Evolutionary conservation across 1,140 invertebrate species (phyloP).

Genomic region (Drosophila mayri): DNA sequence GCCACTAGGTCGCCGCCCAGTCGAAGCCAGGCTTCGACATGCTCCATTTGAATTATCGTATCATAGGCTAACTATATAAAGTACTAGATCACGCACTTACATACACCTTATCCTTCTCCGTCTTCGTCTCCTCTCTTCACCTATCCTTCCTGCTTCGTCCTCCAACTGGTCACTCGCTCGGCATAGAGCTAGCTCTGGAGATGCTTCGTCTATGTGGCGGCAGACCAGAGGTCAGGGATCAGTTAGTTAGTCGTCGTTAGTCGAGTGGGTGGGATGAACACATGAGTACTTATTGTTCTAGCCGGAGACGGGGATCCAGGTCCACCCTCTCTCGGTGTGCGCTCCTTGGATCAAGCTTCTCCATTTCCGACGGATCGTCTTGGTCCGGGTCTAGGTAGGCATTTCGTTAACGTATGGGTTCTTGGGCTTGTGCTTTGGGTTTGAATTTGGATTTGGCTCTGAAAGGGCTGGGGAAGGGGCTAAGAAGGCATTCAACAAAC

Average conservation of each 20-base stretch:
- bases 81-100: constrained; percentile 46
- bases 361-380: neutral
- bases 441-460: neutral
- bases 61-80: constrained; percentile 48
- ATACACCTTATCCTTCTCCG: neutral
- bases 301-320: neutral
- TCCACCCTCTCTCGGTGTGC: constrained; percentile 15
- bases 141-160: neutral
- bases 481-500: constrained; percentile 1
- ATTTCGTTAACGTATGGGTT: constrained; percentile 8
- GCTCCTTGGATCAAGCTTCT: neutral
- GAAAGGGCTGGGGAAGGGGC: neutral
- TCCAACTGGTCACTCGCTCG: neutral
- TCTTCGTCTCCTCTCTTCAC: neutral
- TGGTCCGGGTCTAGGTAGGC: constrained; percentile 1
- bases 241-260: neutral
- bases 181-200: neutral
- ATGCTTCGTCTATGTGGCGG: constrained; percentile 1
- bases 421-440: neutral
- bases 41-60: constrained; percentile 46
- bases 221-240: constrained; percentile 1
- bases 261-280: constrained; percentile 28
- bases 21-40: constrained; percentile 53
- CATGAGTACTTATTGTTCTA: constrained; percentile 47
- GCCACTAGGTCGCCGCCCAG: constrained; percentile 42